Base-by-base conservation (phyloP, 2,888 invertebrate genomes). In the Hyposoter didymator region DNA sequence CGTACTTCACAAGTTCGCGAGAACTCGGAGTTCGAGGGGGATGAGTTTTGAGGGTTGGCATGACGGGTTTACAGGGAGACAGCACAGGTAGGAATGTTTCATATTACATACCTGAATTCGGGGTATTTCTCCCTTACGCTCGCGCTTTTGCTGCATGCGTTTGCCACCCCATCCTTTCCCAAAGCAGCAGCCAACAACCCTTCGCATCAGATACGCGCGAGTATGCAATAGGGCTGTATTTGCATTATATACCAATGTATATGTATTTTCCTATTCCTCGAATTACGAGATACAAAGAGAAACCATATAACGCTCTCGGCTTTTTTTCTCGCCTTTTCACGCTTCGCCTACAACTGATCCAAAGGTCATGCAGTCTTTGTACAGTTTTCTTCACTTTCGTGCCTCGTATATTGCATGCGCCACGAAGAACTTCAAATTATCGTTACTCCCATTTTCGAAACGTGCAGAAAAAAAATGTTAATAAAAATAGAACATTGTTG, bases 31-130 rank as follows among this genome's bases (percentile, higher is more conserved):
- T 8, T 39, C 45, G 47, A 32, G 10, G 59, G 80, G 52, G 28
- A 45, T 52, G 73, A 73, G 45, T 72, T 47, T 47, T n/a, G 87
- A 84, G 76, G 35, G 82, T 28, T 59, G 87, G 87, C 80, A 49
- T 35, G 66, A 62, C 73, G n/a, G 64, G 73, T 52, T 59, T 73
- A 73, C 82, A 76, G 82, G 73, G 90, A 90, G 89, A 88, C 90
- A 89, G 89, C 90, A 89, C 89, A 91, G 91, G 90, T 90, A 90
- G 92, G 92, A 92, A 92, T 92, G 90, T 91, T 91, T 91, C 89
- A 91, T 92, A 92, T 92, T 92, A 91, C 92, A 92, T 92, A 92
- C 92, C 92, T 90, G 90, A 90, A 89, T 87, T 87, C 88, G 91
- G 47, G 39, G 90, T 90, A 92, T 91, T 90, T 59, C 90, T 91